Evolutionary conservation across 2,113 vertebrate genomes (phyloP).

Genomic region (Mola mola): DNA sequence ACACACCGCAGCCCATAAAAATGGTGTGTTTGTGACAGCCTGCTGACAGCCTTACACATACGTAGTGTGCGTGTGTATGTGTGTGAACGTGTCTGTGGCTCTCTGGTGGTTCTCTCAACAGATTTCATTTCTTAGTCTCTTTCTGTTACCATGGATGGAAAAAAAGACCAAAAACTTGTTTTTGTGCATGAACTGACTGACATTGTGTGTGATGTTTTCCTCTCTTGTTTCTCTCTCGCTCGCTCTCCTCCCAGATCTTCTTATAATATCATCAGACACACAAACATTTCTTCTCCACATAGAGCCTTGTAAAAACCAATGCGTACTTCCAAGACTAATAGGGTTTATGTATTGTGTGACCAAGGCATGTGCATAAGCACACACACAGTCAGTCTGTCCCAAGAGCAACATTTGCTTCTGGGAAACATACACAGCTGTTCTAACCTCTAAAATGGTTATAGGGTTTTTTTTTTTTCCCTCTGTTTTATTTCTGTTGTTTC

Average conservation of each 20-base stretch:
- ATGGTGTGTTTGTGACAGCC: constrained; percentile 58
- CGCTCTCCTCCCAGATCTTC: constrained; percentile 41
- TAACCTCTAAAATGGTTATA: constrained; percentile 65
- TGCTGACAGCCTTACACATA: constrained; percentile 66
- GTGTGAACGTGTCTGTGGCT: constrained; percentile 44
- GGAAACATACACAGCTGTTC: constrained; percentile 75
- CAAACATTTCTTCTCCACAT: constrained; percentile 70
- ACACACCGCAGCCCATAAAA: constrained; percentile 59
- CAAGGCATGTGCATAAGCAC: constrained; percentile 15
- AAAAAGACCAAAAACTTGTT: constrained; percentile 7
- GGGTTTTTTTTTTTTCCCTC: constrained; percentile 44
- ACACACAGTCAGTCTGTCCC: constrained; percentile 55
- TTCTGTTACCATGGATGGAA: constrained; percentile 40
- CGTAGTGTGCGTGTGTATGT: constrained; percentile 18
- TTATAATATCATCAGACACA: constrained; percentile 58
- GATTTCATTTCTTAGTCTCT: constrained; percentile 50
- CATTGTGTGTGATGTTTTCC: constrained; percentile 33
- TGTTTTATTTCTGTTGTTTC: constrained; percentile 33
- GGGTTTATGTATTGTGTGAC: constrained; percentile 62
- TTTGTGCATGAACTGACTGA: constrained; percentile 18
- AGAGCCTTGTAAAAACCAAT: constrained; percentile 56
- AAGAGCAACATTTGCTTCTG: constrained; percentile 76
- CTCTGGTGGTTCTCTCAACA: constrained; percentile 47
- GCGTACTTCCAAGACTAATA: constrained; percentile 73
- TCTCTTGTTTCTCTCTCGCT: constrained; percentile 34